phyloP scores from a whole-genome alignment of 2,113 vertebrate species.

The Pardalotus punctatus region DNA sequence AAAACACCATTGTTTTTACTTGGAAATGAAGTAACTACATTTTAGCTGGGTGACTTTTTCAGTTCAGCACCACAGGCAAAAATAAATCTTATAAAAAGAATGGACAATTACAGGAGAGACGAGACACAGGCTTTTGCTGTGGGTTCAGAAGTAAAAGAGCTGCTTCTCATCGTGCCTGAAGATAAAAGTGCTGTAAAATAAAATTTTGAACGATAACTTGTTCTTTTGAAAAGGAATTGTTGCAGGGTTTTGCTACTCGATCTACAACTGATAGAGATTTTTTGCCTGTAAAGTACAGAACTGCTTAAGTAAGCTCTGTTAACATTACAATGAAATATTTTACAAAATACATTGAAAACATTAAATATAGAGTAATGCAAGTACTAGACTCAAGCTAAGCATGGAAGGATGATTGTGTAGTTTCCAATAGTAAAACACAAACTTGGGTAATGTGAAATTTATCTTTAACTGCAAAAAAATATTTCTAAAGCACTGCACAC shows the following conservation, averaged over 20 bases:
- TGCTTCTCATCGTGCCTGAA: not conserved
- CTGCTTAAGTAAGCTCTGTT: not conserved
- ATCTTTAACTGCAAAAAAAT: not conserved
- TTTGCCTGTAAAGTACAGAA: not conserved
- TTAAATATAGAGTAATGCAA: not conserved
- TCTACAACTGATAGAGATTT: not conserved
- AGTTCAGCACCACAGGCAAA: conserved; percentile 67
- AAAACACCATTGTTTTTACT: conserved; percentile 94
- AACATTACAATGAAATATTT: not conserved
- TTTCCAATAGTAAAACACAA: not conserved
- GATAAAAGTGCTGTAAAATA: not conserved
- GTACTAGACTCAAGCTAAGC: not conserved
- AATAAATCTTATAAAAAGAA: conserved; percentile 70
- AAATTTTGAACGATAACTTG: not conserved
- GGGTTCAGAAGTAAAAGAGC: conserved; percentile 50
- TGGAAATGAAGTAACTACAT: conserved; percentile 85
- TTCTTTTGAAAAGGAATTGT: conserved; percentile 1
- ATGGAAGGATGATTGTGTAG: not conserved
- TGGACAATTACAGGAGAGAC: conserved; percentile 50
- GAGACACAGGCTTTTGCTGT: conserved; percentile 45
- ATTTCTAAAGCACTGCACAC: not conserved
- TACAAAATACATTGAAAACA: not conserved
- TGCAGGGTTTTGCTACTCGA: not conserved
- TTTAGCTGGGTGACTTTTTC: conserved; percentile 84
- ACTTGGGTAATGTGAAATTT: not conserved